A percentile compares a stretch with the other conserved stretches of the same genome.
Evolutionary conservation across 2,113 vertebrate genomes (phyloP).

Genomic region (Antechinus stuartii): DNA sequence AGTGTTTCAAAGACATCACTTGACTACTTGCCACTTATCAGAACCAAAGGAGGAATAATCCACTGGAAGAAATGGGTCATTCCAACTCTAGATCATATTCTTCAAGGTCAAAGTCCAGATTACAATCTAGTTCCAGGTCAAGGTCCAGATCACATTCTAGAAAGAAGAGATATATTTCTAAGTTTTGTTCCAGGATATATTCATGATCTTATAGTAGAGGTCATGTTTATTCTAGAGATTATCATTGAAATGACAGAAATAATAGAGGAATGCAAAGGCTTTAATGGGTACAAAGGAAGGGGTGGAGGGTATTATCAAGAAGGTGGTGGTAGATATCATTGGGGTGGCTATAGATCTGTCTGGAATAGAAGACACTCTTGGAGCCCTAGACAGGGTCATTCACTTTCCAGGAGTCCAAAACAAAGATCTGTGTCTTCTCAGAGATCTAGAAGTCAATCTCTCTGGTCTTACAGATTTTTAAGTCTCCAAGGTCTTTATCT

Average conservation of each 20-base stretch:
- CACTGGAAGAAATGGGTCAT: slow-evolving; percentile 86
- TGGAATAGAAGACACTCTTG: slow-evolving; percentile 92
- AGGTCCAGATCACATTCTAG: slow-evolving; percentile 90
- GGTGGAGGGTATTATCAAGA: slow-evolving; percentile 91
- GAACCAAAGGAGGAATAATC: slow-evolving; percentile 76
- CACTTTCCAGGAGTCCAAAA: slow-evolving; percentile 90
- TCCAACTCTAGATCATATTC: slow-evolving; percentile 91
- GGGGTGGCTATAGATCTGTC: slow-evolving; percentile 90
- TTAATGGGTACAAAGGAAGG: slow-evolving; percentile 91
- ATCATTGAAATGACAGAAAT: slow-evolving; percentile 91
- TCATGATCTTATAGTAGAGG: slow-evolving; percentile 92
- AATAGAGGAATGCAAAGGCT: slow-evolving; percentile 92
- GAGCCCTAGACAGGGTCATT: slow-evolving; percentile 89
- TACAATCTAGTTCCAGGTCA: slow-evolving; percentile 89
- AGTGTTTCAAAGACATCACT: slow-evolving; percentile 52
- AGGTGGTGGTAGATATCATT: slow-evolving; percentile 90
- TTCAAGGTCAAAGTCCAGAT: slow-evolving; percentile 90
- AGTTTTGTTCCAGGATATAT: slow-evolving; percentile 90
- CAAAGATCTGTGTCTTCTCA: slow-evolving; percentile 90
- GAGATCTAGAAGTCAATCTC: slow-evolving; percentile 89
- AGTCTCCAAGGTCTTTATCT: slow-evolving; percentile 89
- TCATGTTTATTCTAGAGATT: slow-evolving; percentile 91
- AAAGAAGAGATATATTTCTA: slow-evolving; percentile 93
- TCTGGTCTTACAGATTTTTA: slow-evolving; percentile 88
- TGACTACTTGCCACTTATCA: slow-evolving; percentile 55